These are phyloP conservation scores for Mustela nigripes DNA, from an alignment of 2,113 vertebrate genomes.

Conservation along the genomic window DNA sequence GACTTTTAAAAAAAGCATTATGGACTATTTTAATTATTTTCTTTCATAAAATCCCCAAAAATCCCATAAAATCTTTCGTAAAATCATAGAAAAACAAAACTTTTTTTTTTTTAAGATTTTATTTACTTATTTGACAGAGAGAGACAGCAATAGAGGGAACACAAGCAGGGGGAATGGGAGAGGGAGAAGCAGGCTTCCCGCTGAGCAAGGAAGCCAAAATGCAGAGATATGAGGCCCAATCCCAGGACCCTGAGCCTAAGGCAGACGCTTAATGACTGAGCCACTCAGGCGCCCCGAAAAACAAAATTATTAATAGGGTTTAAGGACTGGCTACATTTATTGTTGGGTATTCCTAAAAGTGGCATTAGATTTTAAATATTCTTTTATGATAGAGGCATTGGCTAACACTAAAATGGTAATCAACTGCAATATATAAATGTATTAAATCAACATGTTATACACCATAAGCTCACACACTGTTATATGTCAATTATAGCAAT, in stretches of 20 bases:
- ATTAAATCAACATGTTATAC: not conserved
- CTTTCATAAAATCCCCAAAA: not conserved
- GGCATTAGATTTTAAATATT: constrained; percentile 52
- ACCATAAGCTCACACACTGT: not conserved
- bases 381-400: constrained; percentile 47
- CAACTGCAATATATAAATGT: not conserved
- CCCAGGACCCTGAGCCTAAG: too few species aligned
- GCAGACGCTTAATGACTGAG: too few species aligned
- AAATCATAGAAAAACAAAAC: constrained; percentile 1
- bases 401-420: not conserved
- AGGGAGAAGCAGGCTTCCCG: too few species aligned
- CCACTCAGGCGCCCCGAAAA: not conserved
- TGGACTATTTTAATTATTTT: constrained; percentile 26
- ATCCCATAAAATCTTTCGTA: too few species aligned
- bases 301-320: constrained; percentile 46
- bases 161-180: too few species aligned
- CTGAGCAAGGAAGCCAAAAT: too few species aligned
- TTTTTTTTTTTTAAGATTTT: not conserved
- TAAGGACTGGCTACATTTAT: not conserved
- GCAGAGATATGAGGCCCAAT: too few species aligned
- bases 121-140: too few species aligned
- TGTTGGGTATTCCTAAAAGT: constrained; percentile 9
- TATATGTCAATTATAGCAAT: not conserved
- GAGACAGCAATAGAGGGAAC: too few species aligned
- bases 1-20: constrained; percentile 3